Evolutionary conservation across 1,140 invertebrate genomes (phyloP).

Genomic region (Sminthurinus signatus): DNA sequence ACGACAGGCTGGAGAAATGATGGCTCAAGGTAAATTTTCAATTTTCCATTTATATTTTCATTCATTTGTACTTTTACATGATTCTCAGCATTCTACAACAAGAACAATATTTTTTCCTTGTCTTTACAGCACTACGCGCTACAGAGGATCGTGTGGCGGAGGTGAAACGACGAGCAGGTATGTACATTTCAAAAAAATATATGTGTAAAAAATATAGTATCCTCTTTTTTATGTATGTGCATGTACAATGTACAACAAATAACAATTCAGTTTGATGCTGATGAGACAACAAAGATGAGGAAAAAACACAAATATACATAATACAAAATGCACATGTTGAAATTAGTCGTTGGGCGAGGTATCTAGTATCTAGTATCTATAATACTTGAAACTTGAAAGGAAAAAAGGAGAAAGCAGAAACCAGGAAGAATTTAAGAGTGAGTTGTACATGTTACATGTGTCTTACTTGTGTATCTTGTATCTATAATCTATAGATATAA

Average conservation of each 20-base stretch:
- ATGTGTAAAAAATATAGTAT: background rate
- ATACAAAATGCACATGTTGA: background rate
- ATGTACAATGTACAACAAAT: background rate
- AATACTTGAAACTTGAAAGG: too few relatives aligned
- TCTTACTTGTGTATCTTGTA: too few relatives aligned
- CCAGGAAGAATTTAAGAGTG: too few relatives aligned
- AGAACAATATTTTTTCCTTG: too few relatives aligned
- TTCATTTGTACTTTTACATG: too few relatives aligned
- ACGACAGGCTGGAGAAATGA: constrained; percentile 59
- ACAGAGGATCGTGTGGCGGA: constrained; percentile 85
- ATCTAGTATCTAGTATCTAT: too few relatives aligned
- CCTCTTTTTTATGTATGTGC: background rate
- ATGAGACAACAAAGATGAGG: background rate
- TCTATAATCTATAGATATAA: too few relatives aligned
- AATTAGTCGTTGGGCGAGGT: background rate
- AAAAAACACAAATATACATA: background rate
- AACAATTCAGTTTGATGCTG: background rate
- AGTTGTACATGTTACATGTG: too few relatives aligned
- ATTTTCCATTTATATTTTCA: too few relatives aligned
- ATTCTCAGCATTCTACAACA: too few relatives aligned
- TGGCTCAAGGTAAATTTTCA: too few relatives aligned
- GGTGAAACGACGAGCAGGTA: constrained; percentile 76
- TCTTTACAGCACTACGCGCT: constrained; percentile 70
- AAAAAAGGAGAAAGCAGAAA: too few relatives aligned
- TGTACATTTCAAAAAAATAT: constrained; percentile 8